Base-by-base conservation (phyloP, 2,797 vertebrate species). In the Sebastes ruberrimus region DNA sequence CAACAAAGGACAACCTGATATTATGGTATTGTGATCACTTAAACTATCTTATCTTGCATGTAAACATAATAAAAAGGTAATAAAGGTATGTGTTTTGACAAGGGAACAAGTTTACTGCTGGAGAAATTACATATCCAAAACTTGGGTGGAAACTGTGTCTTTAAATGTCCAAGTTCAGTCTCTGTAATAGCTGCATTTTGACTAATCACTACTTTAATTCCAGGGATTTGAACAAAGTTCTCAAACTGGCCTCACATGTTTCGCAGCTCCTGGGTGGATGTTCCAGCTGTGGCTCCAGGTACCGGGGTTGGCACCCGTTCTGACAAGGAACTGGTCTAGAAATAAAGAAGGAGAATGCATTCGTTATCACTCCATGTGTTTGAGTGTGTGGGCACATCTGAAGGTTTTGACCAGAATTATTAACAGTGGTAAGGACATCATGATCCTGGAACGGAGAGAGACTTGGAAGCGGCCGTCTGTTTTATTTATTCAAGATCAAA, bases 231-330 rank as follows among this genome's bases (percentile, higher is more conserved):
- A 4, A n/a, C 42, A n/a, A 46, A 20, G 9, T 20, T 49, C 33
- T 73, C 1, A 56, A 38, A 57, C 3, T 27, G 57, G 27, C 22
- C 96, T 97, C 93, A 98, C 97, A 69, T 89, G 79, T 84, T 95
- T 82, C 95, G 96, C 32, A 93, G 93, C 61, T 97, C 96, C 73
- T 95, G 95, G 69, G 83, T 90, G 74, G 92, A 60, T 1, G 94
- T 86, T 80, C 85, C 74, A 1, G 89, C 14, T 1, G n/a, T 86
- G 71, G 93, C 86, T 35, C 94, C 95, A 57, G 95, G 94, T 62
- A 97, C 89, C 27, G 98, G 97, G 53, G 97, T 97, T n/a, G 95
- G 93, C 75, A 95, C 91, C 86, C 97, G 95, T 78, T 98, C 97
- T 9, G 96, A 97, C 70, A 96, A 84, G 7, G 93, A 94, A 86